Base-by-base conservation (phyloP, 1,140 invertebrate genomes). In the Caenorhabditis brenneri region DNA sequence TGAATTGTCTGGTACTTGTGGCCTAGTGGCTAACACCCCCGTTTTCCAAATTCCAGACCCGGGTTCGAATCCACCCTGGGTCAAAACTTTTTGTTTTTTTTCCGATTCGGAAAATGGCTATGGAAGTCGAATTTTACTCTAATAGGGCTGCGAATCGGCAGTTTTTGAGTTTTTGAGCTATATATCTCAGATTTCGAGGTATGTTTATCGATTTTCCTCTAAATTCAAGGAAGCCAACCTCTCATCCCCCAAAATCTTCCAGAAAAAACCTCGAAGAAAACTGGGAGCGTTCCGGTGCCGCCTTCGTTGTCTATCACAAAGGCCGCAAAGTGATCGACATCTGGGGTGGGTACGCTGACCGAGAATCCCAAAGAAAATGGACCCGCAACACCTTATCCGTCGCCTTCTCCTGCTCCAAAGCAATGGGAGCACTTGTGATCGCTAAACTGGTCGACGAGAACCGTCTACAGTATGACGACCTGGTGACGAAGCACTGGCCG, bases 401-500 rank as follows among this genome's bases (percentile, higher is more conserved):
- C n/a, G 80, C 80, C 6, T 85, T 85, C 36, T 81, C 79, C 0
- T 74, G 49, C 16, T 69, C 79, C 2, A 85, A 85, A 31, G 88
- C 86, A 31, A 85, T 90, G 0, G 85, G 86, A 2, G 90, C 91
- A 6, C 46, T 91, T 1, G 74, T 87, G 2, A 82, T 91, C 1
- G 91, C 88, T 1, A 84, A 87, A 46, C 84, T 91, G 24, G 89
- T 91, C 7, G 91, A 91, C 36, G 88, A 87, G 88, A 89, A 89
- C 22, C 84, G 83, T 2, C 22, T 92, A 1, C 84, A 90, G 31
- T 92, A 91, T 80, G 88, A 89, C 22, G 86, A 88, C 27, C 85
- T 87, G 12, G 88, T 92, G 0, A 79, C 82, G 1, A 51, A 88
- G 22, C 91, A 91, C 84, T 92, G 91, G 91, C 91, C 91, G 31